phyloP scores from a whole-genome alignment of 2,113 vertebrate species.

The Tretioscincus oriximinensis region DNA sequence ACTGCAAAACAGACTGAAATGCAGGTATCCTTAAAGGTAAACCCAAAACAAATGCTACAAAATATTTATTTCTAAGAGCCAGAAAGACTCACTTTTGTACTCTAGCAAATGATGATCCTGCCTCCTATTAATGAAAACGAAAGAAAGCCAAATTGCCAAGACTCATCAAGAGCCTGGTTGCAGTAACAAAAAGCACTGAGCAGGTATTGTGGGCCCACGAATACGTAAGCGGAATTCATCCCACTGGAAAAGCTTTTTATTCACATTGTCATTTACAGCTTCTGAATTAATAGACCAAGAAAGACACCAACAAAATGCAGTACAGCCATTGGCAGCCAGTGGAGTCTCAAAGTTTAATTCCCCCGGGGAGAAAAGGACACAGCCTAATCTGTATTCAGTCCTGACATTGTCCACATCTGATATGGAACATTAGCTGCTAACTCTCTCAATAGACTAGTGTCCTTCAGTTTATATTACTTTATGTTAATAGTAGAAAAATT shows the following conservation, averaged over 20 bases:
- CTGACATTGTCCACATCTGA: slow-evolving; percentile 99
- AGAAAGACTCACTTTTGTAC: slow-evolving; percentile 3
- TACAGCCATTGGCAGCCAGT: slow-evolving; percentile 89
- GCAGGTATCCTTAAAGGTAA: not conserved
- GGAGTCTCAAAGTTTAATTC: slow-evolving; percentile 95
- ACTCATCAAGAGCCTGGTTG: slow-evolving; percentile 64
- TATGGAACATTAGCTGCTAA: slow-evolving; percentile 99
- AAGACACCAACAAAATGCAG: slow-evolving; percentile 90
- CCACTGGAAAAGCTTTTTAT: slow-evolving; percentile 79
- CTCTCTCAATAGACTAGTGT: slow-evolving; percentile 99
- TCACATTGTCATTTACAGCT: slow-evolving; percentile 81
- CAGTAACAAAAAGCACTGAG: slow-evolving; percentile 70
- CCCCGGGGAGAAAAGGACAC: slow-evolving; percentile 97
- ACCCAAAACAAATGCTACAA: not conserved
- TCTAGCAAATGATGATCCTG: slow-evolving; percentile 16
- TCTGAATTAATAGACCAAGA: slow-evolving; percentile 93
- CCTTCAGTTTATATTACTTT: slow-evolving; percentile 99
- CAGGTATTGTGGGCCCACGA: slow-evolving; percentile 59
- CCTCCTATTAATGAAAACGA: slow-evolving; percentile 21
- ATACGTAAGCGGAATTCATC: slow-evolving; percentile 77
- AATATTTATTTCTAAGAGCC: not conserved
- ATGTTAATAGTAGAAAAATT: slow-evolving; percentile 99
- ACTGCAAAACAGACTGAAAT: not conserved
- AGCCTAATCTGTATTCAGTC: slow-evolving; percentile 99
- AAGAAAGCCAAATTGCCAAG: not conserved